Conservation (phyloP, 2,113 vertebrate species). For the Acinonyx jubatus region DNA sequence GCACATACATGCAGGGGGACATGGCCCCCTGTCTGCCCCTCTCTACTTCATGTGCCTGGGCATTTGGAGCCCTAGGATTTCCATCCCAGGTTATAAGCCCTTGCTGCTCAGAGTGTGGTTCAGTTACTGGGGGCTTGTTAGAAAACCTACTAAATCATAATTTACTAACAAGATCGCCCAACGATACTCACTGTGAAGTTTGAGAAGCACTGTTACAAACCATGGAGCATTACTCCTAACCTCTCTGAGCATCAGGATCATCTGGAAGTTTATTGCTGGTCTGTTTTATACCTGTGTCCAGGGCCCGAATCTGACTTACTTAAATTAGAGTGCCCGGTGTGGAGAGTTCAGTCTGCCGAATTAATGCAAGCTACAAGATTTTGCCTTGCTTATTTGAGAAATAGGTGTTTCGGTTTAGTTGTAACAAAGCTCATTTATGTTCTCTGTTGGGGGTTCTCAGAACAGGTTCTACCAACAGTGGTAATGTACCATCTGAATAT, state of each 20-base stretch:
- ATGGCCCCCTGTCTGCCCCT: neutral
- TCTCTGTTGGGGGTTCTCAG: neutral
- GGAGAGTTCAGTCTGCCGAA: neutral
- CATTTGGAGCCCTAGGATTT: neutral
- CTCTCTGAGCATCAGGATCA: neutral
- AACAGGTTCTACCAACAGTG: neutral
- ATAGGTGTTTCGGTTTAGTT: neutral
- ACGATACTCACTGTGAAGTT: neutral
- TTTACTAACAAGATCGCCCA: neutral
- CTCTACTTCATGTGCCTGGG: neutral
- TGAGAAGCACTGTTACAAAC: neutral
- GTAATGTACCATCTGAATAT: neutral
- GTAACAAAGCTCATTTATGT: neutral
- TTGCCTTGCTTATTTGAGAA: neutral
- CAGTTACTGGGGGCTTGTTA: neutral
- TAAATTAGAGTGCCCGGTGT: neutral
- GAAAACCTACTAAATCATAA: neutral
- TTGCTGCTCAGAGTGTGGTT: neutral
- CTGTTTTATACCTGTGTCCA: neutral
- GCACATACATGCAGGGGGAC: neutral
- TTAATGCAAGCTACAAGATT: neutral
- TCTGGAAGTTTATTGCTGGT: neutral
- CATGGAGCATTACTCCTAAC: neutral
- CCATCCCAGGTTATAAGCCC: neutral
- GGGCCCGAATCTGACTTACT: neutral